Base-by-base conservation (phyloP, 2,797 vertebrate species). In the Numenius phaeopus region DNA sequence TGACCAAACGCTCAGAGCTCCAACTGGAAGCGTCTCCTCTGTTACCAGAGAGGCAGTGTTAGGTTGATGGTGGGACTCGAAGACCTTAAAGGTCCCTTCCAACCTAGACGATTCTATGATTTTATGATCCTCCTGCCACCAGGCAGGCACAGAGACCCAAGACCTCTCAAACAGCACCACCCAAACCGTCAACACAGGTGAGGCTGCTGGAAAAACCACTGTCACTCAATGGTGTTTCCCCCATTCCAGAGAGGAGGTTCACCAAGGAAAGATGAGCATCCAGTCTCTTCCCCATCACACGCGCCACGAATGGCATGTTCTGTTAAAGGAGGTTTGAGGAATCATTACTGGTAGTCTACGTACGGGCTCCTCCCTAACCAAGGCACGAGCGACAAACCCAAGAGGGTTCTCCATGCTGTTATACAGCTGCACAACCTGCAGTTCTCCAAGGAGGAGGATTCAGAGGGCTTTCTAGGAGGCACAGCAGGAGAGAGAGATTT, bases 361-460 rank as follows among this genome's bases (percentile, higher is more conserved):
- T 5, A 21, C 0, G 1, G 15, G 24, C 34, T 90, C 46, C n/a
- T 89, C 15, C 44, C 55, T 62, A 83, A 72, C 20, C 40, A 82
- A 65, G 34, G 55, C 64, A 80, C 0, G 0, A 62, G 55, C 77
- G 29, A 42, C 54, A 52, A 87, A 83, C 4, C n/a, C 30, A 42
- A 39, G 62, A 16, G 13, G 26, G 46, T 54, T n/a, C 61, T 54
- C 49, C 0, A 0, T 73, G 34, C 14, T 0, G 0, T 58, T 77
- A 58, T 1, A 64, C 14, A 39, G 49, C 52, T 13, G 9, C 29
- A 46, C 52, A 77, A 32, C 30, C 22, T 21, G n/a, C n/a, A 47
- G 22, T 52, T 88, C 94, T 90, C n/a, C 80, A 71, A 82, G 84
- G 8, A 83, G 70, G 70, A 94, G 2, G 66, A 83, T 24, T 39